These are phyloP conservation scores for Sialis fuliginosa DNA, from an alignment of 2,888 invertebrate genomes.

Conservation along the genomic window DNA sequence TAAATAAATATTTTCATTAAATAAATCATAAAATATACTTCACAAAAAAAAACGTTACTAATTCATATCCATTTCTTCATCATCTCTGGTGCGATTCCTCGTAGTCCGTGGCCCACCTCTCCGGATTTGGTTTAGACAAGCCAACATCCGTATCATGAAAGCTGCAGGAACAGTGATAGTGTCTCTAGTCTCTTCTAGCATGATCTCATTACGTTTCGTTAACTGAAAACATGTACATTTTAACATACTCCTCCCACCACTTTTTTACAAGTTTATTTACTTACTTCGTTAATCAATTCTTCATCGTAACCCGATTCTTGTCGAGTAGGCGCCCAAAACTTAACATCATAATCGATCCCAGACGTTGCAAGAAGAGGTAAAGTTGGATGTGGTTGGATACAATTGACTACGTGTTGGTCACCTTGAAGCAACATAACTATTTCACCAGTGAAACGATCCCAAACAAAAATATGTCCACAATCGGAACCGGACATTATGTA, in stretches of 20 bases:
- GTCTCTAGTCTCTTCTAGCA: slow-evolving; percentile 73
- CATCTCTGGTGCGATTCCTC: slow-evolving; percentile 1
- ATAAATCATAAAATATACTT: too few species aligned
- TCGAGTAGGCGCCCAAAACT: slow-evolving; percentile 60
- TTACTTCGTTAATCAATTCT: slow-evolving; percentile 43
- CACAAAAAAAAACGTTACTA: too few species aligned
- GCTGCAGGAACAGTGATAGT: slow-evolving; percentile 77
- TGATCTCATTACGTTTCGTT: slow-evolving; percentile 57
- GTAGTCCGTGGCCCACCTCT: slow-evolving; percentile 22
- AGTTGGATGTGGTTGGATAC: slow-evolving; percentile 66
- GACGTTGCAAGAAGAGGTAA: slow-evolving; percentile 61
- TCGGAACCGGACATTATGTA: slow-evolving; percentile 78
- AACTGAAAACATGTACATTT: slow-evolving; percentile 32
- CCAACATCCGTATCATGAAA: slow-evolving; percentile 65
- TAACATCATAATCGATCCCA: slow-evolving; percentile 78
- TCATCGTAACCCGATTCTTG: slow-evolving; percentile 41
- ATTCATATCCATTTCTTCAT: too few species aligned
- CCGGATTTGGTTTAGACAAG: slow-evolving; percentile 46
- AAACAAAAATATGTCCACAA: slow-evolving; percentile 73
- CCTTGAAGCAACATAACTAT: slow-evolving; percentile 60
- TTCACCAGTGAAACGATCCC: slow-evolving; percentile 53
- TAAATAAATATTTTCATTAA: too few species aligned
- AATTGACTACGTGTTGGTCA: slow-evolving; percentile 71
- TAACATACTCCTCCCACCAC: background rate
- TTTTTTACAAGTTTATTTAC: slow-evolving; percentile 11